Conservation (phyloP, 2,888 invertebrate species). For the Agrochola lota region DNA sequence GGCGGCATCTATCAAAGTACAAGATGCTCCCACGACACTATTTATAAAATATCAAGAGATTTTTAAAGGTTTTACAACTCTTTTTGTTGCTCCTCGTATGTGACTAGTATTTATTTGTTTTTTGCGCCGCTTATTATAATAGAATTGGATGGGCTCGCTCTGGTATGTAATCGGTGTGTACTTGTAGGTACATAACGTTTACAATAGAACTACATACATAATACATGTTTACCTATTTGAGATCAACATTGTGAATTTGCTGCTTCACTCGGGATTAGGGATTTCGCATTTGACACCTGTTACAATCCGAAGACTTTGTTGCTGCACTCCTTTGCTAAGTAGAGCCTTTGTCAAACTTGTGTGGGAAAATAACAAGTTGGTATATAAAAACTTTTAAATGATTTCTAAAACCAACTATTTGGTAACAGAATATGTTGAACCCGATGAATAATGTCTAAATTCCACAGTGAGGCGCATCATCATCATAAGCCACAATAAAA, state of each 20-base stretch:
- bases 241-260: conserved; percentile 35
- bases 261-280: conserved; percentile 28
- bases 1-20: conserved; percentile 86
- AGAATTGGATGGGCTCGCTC: conserved; percentile 47
- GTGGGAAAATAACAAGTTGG: not conserved
- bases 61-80: conserved; percentile 79
- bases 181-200: conserved; percentile 23
- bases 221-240: conserved; percentile 39
- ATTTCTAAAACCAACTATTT: conserved; percentile 11
- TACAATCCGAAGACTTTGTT: conserved; percentile 8
- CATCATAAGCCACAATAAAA: conserved; percentile 85
- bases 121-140: conserved; percentile 62
- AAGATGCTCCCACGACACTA: conserved; percentile 85
- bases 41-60: conserved; percentile 84
- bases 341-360: not conserved
- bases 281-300: conserved; percentile 41
- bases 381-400: not conserved
- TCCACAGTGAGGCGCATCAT: conserved; percentile 77
- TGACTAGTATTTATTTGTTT: conserved; percentile 72
- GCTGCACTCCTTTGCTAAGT: not conserved
- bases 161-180: conserved; percentile 42
- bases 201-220: conserved; percentile 48
- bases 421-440: conserved; percentile 54
- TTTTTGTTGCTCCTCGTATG: conserved; percentile 75
- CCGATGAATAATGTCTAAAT: conserved; percentile 72